These are phyloP conservation scores for Zosterops borbonicus DNA, from an alignment of 2,113 vertebrate genomes.

Conservation along the genomic window DNA sequence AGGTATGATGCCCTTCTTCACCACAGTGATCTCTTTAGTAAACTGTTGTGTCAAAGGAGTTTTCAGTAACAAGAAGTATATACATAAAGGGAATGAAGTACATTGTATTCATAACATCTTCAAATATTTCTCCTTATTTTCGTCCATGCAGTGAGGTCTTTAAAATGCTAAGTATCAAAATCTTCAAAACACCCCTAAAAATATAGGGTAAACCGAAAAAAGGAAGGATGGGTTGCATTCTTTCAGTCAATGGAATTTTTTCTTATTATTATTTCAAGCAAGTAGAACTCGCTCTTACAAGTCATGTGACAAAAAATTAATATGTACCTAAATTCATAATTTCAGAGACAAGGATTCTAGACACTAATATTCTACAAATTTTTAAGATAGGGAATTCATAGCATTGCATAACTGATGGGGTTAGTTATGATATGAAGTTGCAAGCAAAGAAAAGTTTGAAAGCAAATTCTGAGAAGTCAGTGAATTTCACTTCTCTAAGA, in stretches of 20 bases:
- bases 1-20: not conserved
- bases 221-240: not conserved
- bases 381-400: not conserved
- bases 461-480: not conserved
- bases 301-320: not conserved
- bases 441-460: not conserved
- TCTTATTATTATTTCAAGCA: not conserved
- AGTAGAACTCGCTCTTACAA: not conserved
- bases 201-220: slow-evolving; percentile 9
- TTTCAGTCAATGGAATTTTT: not conserved
- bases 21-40: not conserved
- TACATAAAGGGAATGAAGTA: not conserved
- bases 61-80: not conserved
- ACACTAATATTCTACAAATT: not conserved
- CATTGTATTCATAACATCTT: not conserved
- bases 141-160: not conserved
- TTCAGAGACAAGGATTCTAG: not conserved
- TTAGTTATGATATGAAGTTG: not conserved
- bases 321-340: not conserved
- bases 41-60: not conserved
- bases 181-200: not conserved
- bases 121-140: not conserved
- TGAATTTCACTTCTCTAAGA: not conserved
- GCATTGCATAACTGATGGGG: not conserved
- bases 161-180: not conserved